Evolutionary conservation across 2,797 vertebrate species (phyloP), one percentile per base, ranked within the genome.

Genomic region (Enteromius thamalakanensis): DNA sequence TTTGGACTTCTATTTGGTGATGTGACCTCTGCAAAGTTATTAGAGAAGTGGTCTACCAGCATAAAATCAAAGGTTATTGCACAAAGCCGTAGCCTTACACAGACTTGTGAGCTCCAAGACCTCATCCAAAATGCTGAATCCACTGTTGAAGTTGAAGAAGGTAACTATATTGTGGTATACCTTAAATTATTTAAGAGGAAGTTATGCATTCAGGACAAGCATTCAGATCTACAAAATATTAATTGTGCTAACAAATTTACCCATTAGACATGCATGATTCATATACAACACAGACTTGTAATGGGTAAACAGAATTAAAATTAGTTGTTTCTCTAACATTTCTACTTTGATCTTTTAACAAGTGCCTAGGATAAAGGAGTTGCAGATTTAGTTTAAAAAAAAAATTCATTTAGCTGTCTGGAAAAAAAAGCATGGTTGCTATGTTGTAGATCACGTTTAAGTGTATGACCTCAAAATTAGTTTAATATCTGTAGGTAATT

Each of bases 101-200:
- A 76, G 71, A 53, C 65, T 74, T 11, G 29, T 53, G 26, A 74
- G 70, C 70, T 53, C 17, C 71, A 55, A 55, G 47, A 75, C 26
- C 29, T 75, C 47, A 62, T 62, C 23, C 55, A 62, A 76, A 76
- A 76, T 60, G 47, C 71, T 74, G 29, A 34, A 74, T 26, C 47
- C 49, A 32, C 47, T 49, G 29, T 34, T 34, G 32, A 74, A 49
- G 70, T 74, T 55, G 72, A 76, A 76, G 51, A 58, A 37, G 72
- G 29, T n/a, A 58, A 40, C 49, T 58, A 51, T 19, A 51, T 19
- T 51, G 49, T 51, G 17, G 15, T 19, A 51, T 15, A 51, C 49
- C 6, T 51, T 51, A 51, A 19, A 47, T 47, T 47, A 14, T 47
- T 47, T 47, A 47, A 47, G 45, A 47, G 45, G 45, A 14, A 47